Percentiles rank a stretch among this genome's conserved stretches.
Evolutionary conservation across 2,888 invertebrate species (phyloP).

Genomic region (Trissolcus japonicus): DNA sequence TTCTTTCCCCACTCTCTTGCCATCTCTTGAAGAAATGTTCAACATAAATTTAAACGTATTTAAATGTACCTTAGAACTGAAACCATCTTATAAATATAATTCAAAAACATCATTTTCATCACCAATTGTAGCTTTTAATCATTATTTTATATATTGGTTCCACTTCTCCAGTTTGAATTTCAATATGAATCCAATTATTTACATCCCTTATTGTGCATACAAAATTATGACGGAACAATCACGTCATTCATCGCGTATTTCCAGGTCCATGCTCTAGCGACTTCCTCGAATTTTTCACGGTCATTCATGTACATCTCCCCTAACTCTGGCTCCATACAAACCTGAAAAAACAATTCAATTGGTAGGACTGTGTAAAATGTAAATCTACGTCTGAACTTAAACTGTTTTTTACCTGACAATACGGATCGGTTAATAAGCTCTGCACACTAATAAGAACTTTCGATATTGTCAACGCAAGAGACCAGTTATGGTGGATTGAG

Average conservation of each 20-base stretch:
- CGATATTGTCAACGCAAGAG: slow-evolving; percentile 92
- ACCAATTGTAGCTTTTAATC: neutral
- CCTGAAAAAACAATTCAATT: slow-evolving; percentile 75
- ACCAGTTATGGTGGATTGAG: slow-evolving; percentile 97
- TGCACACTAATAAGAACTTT: slow-evolving; percentile 92
- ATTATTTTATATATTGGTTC: neutral
- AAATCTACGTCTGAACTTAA: neutral
- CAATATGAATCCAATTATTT: neutral
- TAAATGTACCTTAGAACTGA: neutral
- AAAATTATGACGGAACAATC: slow-evolving; percentile 70
- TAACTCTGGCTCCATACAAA: slow-evolving; percentile 93
- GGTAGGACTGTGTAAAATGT: neutral
- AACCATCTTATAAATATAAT: neutral
- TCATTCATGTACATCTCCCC: slow-evolving; percentile 87
- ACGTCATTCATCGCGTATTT: slow-evolving; percentile 90
- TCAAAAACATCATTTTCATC: neutral
- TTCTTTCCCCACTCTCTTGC: too few relatives aligned
- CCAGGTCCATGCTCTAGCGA: slow-evolving; percentile 93
- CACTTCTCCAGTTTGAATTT: neutral
- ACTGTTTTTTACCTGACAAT: slow-evolving; percentile 82
- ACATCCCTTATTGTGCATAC: neutral
- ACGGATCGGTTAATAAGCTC: slow-evolving; percentile 92
- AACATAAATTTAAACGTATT: too few relatives aligned
- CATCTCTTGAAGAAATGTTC: too few relatives aligned
- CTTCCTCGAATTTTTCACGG: slow-evolving; percentile 84